A percentile compares a stretch with the other conserved stretches of the same genome.
Conservation (phyloP, 1,140 invertebrate genomes). For the Danaus plexippus region DNA sequence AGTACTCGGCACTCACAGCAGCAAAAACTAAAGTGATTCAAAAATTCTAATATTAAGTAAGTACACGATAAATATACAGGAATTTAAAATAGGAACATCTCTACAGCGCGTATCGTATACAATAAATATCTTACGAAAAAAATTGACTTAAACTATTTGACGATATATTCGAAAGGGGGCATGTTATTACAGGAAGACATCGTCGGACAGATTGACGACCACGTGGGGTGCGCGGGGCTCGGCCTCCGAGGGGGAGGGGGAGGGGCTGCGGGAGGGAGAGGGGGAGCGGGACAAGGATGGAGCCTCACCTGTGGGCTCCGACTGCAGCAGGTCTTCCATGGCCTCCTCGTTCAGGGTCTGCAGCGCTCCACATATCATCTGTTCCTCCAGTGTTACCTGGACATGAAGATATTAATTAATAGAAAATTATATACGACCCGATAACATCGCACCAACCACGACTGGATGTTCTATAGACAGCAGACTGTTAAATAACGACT, state of each 20-base stretch:
- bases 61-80: too few species aligned
- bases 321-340: slow-evolving; percentile 84
- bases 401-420: background rate
- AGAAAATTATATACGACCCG: background rate
- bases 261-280: slow-evolving; percentile 10
- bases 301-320: slow-evolving; percentile 69
- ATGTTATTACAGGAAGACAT: slow-evolving; percentile 39
- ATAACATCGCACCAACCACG: background rate
- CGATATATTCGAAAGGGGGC: background rate
- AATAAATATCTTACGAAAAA: too few species aligned
- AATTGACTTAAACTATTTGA: background rate
- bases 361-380: slow-evolving; percentile 93
- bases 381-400: slow-evolving; percentile 92
- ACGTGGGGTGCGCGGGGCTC: slow-evolving; percentile 33
- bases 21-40: too few species aligned
- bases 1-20: too few species aligned
- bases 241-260: slow-evolving; percentile 16
- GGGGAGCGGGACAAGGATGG: slow-evolving; percentile 43
- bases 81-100: slow-evolving; percentile 3
- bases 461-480: background rate
- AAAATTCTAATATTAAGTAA: too few species aligned
- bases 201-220: slow-evolving; percentile 44
- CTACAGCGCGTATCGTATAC: background rate
- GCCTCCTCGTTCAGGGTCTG: slow-evolving; percentile 94
- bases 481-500: background rate